Conservation (phyloP, 2,797 vertebrate genomes). For the Threskiornis aethiopicus region DNA sequence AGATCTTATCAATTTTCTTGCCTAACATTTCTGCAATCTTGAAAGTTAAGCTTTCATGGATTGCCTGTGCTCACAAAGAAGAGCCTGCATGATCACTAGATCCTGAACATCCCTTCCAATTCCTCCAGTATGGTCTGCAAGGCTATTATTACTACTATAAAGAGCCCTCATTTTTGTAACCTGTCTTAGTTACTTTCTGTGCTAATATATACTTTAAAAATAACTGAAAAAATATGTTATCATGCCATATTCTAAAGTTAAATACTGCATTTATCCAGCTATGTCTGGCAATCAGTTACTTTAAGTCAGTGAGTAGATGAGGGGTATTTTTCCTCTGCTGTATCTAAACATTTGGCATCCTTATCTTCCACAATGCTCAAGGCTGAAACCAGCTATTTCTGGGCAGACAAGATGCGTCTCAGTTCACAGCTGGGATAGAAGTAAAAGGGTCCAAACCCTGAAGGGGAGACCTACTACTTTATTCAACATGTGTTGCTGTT, state of each 20-base stretch:
- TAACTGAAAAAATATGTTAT: neutral
- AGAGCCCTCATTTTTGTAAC: neutral
- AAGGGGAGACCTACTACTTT: neutral
- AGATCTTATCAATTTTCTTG: neutral
- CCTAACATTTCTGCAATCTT: neutral
- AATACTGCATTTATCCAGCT: neutral
- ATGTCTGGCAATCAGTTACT: neutral
- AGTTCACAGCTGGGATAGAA: neutral
- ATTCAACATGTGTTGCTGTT: neutral
- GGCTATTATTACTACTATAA: neutral
- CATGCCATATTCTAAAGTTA: neutral
- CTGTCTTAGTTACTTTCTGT: neutral
- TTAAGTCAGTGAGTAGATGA: neutral
- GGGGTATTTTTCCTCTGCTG: neutral
- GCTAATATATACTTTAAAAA: neutral
- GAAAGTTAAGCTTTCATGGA: neutral
- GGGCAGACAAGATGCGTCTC: neutral
- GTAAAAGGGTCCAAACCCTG: neutral
- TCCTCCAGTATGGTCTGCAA: neutral
- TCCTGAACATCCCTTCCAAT: neutral
- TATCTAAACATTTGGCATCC: neutral
- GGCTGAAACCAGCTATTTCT: neutral
- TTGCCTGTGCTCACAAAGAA: neutral
- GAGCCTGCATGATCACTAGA: neutral
- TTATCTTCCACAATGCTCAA: neutral